Evolutionary conservation across 1,140 invertebrate species (phyloP).

Genomic region (Zaprionus gabonicus): DNA sequence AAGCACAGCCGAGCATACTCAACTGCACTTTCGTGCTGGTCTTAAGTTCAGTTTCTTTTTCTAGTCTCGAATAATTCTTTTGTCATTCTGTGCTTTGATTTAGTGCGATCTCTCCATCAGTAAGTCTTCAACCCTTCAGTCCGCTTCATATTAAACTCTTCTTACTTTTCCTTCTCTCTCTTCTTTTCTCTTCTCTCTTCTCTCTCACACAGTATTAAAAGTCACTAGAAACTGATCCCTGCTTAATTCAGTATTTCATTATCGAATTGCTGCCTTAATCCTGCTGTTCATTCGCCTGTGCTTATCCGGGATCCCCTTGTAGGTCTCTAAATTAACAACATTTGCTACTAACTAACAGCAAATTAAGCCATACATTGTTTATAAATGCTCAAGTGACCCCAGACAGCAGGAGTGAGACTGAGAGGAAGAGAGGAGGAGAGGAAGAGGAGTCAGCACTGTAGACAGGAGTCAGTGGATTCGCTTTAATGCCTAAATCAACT

Average conservation of each 20-base stretch:
- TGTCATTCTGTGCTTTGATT: background rate
- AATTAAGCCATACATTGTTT: slow-evolving; percentile 82
- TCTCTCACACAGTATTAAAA: background rate
- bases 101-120: background rate
- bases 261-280: background rate
- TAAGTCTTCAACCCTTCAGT: background rate
- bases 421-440: background rate
- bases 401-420: slow-evolving; percentile 2
- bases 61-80: background rate
- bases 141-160: background rate
- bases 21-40: too few species aligned
- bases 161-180: background rate
- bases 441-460: background rate
- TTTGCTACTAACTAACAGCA: slow-evolving; percentile 80
- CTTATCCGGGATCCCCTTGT: slow-evolving; percentile 3
- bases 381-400: slow-evolving; percentile 67
- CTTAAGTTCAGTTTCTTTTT: too few species aligned
- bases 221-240: background rate
- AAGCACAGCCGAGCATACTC: too few species aligned
- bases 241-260: background rate
- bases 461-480: slow-evolving; percentile 48
- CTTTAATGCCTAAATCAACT: slow-evolving; percentile 83
- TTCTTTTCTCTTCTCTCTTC: background rate
- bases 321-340: slow-evolving; percentile 72
- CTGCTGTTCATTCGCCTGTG: background rate